phyloP scores from a whole-genome alignment of 1,140 invertebrate species.

The Bombus sibiricus region DNA sequence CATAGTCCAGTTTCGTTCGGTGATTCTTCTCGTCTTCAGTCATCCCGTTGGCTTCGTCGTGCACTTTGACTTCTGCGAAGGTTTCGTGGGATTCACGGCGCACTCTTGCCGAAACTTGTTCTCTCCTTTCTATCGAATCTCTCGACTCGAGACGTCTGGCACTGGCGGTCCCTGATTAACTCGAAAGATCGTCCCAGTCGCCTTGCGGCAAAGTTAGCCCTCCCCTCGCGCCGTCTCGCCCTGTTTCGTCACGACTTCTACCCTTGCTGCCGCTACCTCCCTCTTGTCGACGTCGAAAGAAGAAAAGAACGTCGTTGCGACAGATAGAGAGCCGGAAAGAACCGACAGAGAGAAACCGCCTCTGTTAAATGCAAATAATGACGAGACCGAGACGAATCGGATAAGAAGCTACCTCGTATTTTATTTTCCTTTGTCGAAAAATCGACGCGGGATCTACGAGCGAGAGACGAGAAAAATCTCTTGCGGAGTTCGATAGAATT shows the following conservation, averaged over 20 bases:
- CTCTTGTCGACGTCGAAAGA: neutral
- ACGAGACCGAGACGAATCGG: constrained; percentile 49
- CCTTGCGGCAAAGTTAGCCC: constrained; percentile 34
- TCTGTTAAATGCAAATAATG: constrained; percentile 64
- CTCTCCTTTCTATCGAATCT: constrained; percentile 47
- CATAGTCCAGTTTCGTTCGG: constrained; percentile 16
- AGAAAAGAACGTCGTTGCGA: constrained; percentile 59
- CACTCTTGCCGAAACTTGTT: constrained; percentile 49
- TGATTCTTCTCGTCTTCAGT: constrained; percentile 13
- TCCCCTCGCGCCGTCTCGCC: neutral
- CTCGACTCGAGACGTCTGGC: constrained; percentile 74
- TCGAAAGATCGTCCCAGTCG: constrained; percentile 66
- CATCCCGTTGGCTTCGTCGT: neutral
- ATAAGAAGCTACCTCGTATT: constrained; percentile 55
- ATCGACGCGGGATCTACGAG: constrained; percentile 10
- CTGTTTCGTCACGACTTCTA: constrained; percentile 25
- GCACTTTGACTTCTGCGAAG: constrained; percentile 38
- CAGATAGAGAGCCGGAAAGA: constrained; percentile 35
- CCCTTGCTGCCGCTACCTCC: neutral
- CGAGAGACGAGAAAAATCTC: neutral
- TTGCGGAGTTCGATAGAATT: neutral
- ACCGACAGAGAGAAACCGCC: constrained; percentile 11
- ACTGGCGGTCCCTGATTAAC: constrained; percentile 75
- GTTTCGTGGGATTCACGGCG: constrained; percentile 30
- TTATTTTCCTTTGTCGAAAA: constrained; percentile 55